A percentile compares a stretch with the other conserved stretches of the same genome.
Evolutionary conservation across 1,140 invertebrate species (phyloP).

Genomic region (Glossosoma conforme): DNA sequence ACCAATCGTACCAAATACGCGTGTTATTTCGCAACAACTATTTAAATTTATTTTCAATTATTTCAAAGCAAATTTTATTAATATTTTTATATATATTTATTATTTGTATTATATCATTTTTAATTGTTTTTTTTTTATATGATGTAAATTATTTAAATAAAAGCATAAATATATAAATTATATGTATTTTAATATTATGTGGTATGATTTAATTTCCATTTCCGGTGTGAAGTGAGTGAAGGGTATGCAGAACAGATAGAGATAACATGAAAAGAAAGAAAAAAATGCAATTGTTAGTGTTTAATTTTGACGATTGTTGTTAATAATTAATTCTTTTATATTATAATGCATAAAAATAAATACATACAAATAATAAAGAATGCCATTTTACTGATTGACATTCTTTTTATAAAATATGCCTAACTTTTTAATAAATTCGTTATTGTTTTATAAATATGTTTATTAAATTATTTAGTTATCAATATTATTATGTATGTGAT

Average conservation of each 20-base stretch:
- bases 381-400: too few relatives aligned
- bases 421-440: too few relatives aligned
- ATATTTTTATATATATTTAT: slow-evolving; percentile 12
- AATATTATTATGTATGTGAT: too few relatives aligned
- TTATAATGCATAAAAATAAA: too few relatives aligned
- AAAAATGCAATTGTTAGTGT: slow-evolving; percentile 53
- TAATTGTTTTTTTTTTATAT: slow-evolving; percentile 9
- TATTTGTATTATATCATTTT: neutral
- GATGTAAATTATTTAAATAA: slow-evolving; percentile 1
- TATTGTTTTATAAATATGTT: too few relatives aligned
- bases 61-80: slow-evolving; percentile 74
- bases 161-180: neutral
- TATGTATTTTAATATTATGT: neutral
- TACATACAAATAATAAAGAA: too few relatives aligned
- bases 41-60: too few relatives aligned
- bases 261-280: slow-evolving; percentile 55
- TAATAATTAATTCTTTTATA: too few relatives aligned
- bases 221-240: slow-evolving; percentile 25
- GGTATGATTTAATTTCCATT: slow-evolving; percentile 10
- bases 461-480: too few relatives aligned
- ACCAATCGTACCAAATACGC: slow-evolving; percentile 89
- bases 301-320: too few relatives aligned
- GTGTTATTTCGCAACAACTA: slow-evolving; percentile 82
- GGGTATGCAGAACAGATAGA: slow-evolving; percentile 34
- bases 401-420: too few relatives aligned